Evolutionary conservation across 2,797 vertebrate genomes (phyloP), one percentile per base, ranked within the genome.

Genomic region (Pelochelys cantorii): DNA sequence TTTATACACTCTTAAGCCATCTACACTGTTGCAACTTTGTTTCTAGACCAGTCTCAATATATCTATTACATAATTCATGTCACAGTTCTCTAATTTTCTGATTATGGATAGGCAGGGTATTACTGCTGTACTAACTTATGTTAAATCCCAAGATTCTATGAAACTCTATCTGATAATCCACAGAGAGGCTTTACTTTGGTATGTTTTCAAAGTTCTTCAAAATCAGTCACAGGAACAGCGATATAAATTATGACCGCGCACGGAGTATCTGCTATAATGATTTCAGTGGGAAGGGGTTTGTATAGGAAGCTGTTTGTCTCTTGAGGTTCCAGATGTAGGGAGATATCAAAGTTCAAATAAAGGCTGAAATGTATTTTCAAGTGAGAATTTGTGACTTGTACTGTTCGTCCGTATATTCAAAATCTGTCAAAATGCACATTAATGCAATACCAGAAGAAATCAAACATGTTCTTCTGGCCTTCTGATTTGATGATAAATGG

Each of bases 41-140:
- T 94, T 95, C 80, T 83, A 59, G 60, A 48, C 55, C 53, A 75
- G 60, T 90, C 94, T 95, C 86, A 77, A 88, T 86, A 81, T 92
- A 84, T 59, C 77, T 27, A 22, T 60, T 85, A 23, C 89, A 37
- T 60, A 87, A 82, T 57, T 94, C 2, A 0, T 57, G 81, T 89
- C 37, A 71, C 12, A 57, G 8, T 86, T 82, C 25, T 85, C 31
- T 90, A 71, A 68, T 84, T 78, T 62, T 86, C 22, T 42, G 4
- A 60, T 79, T 55, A 34, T 93, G 81, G 86, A 48, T 65, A 0
- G 0, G 7, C 42, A 79, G 56, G 11, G 12, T 85, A 85, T 68
- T 55, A 29, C 29, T 37, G 27, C 2, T 86, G 25, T 84, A 37
- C 2, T 2, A 62, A 20, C 11, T 91, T 7, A 57, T 78, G 8